Conservation (phyloP, 2,888 invertebrate species). For the Cremastinae sp. region DNA sequence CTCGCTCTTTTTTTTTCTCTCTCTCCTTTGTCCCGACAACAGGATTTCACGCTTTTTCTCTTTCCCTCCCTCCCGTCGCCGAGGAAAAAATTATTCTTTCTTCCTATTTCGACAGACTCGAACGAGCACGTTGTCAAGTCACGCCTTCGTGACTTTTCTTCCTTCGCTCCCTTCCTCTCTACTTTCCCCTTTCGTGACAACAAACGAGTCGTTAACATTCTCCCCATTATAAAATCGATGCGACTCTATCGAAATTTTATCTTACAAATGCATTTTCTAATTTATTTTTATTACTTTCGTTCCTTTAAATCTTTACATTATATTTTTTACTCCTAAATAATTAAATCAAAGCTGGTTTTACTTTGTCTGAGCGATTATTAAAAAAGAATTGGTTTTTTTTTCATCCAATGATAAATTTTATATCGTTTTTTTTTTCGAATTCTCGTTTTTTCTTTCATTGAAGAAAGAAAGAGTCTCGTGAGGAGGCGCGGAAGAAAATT, state of each 20-base stretch:
- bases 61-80: neutral
- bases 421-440: too few species aligned
- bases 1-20: conserved; percentile 1
- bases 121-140: conserved; percentile 37
- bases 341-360: too few species aligned
- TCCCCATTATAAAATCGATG: neutral
- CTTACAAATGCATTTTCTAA: too few species aligned
- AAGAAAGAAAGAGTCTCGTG: neutral
- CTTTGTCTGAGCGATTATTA: too few species aligned
- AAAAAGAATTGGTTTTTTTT: too few species aligned
- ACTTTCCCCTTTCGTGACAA: neutral
- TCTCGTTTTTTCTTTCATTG: neutral
- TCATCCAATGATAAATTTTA: too few species aligned
- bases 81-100: conserved; percentile 16
- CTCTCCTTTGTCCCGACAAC: neutral
- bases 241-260: too few species aligned
- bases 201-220: conserved; percentile 7
- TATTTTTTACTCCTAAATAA: too few species aligned
- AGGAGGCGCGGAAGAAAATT: neutral
- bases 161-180: conserved; percentile 3
- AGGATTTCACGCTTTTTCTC: conserved; percentile 9
- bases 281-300: too few species aligned
- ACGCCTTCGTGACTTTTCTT: conserved; percentile 4
- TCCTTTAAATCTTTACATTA: too few species aligned
- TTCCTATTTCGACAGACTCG: conserved; percentile 40